These are phyloP conservation scores for Melanotaenia pygmaea DNA, from an alignment of 2,797 vertebrate species.

Conservation along the genomic window DNA sequence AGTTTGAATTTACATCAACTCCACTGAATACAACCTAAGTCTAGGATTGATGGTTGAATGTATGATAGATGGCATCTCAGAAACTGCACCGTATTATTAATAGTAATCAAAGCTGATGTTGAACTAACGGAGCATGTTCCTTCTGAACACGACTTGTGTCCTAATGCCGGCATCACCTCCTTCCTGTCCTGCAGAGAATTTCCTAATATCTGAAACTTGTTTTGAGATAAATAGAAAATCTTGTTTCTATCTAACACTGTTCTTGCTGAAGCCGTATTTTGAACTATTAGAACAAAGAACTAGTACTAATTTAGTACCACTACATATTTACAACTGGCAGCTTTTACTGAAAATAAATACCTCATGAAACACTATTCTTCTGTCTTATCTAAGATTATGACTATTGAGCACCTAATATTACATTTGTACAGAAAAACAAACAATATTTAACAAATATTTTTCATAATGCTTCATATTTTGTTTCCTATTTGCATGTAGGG, in stretches of 20 bases:
- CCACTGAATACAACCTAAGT: too few species aligned
- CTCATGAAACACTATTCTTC: not conserved
- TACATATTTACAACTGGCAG: not conserved
- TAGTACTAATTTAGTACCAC: not conserved
- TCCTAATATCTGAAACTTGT: not conserved
- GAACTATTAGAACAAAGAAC: slow-evolving; percentile 7
- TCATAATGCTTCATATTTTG: not conserved
- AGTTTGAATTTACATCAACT: too few species aligned
- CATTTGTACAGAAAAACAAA: not conserved
- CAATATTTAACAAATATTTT: not conserved
- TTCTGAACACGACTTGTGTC: slow-evolving; percentile 35
- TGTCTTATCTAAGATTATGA: not conserved
- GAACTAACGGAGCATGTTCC: not conserved
- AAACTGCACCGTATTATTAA: not conserved
- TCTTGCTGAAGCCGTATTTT: not conserved
- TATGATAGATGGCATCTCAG: not conserved
- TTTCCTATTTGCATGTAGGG: slow-evolving; percentile 64
- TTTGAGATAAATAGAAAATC: not conserved
- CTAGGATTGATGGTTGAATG: too few species aligned
- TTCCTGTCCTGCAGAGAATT: not conserved
- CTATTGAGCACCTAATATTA: not conserved
- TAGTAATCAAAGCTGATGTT: not conserved
- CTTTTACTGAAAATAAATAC: not conserved
- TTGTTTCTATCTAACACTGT: not conserved
- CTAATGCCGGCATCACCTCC: slow-evolving; percentile 12